These are phyloP conservation scores for Spatula versicolor DNA, from an alignment of 2,797 vertebrate genomes.

Conservation along the genomic window DNA sequence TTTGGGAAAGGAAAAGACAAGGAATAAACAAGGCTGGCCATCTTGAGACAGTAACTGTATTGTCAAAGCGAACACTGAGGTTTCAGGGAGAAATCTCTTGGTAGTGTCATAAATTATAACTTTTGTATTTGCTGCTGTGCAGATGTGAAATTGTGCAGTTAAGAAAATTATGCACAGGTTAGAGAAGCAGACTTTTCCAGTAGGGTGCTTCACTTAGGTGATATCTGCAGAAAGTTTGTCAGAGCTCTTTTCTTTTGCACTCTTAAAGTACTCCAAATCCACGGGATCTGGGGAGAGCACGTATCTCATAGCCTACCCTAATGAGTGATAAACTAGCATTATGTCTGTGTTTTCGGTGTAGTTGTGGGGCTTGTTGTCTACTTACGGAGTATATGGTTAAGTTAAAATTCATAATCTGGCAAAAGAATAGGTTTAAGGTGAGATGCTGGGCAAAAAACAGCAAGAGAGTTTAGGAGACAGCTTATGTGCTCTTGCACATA, in stretches of 20 bases:
- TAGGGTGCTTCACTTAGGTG: neutral
- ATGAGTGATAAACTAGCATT: neutral
- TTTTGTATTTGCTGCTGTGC: neutral
- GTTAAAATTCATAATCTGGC: neutral
- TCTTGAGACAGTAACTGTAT: neutral
- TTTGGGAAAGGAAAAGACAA: neutral
- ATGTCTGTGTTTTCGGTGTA: neutral
- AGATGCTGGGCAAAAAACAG: neutral
- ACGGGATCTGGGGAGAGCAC: neutral
- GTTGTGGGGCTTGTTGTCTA: neutral
- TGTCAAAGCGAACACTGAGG: neutral
- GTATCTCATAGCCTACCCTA: fast-evolving
- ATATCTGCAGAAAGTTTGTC: neutral
- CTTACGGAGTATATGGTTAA: neutral
- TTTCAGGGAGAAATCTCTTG: neutral
- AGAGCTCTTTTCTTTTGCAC: neutral
- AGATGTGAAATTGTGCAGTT: neutral
- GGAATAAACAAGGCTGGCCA: neutral
- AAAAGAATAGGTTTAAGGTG: neutral
- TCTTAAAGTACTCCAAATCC: neutral
- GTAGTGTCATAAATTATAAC: neutral
- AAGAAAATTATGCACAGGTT: neutral
- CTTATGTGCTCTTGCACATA: neutral
- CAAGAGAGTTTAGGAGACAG: neutral
- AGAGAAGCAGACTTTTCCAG: neutral